Evolutionary conservation across 2,113 vertebrate genomes (phyloP).

Genomic region (Pteruthius melanotis): DNA sequence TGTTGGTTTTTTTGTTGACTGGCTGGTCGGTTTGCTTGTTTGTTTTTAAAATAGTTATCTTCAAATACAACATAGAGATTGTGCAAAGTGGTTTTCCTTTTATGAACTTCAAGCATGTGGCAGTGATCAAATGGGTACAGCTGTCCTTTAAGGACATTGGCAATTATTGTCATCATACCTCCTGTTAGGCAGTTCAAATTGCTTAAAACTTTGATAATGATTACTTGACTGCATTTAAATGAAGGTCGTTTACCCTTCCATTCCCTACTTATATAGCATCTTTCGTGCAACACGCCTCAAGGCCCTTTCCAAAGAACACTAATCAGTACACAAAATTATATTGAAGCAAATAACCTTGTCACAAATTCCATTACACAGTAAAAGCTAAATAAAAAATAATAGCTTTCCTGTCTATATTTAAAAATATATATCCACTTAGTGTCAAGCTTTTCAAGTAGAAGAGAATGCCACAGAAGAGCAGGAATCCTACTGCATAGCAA

Average conservation of each 20-base stretch:
- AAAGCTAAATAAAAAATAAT: constrained; percentile 82
- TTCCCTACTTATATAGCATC: constrained; percentile 60
- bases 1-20: neutral
- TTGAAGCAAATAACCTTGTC: constrained; percentile 79
- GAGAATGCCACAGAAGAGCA: constrained; percentile 50
- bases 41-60: neutral
- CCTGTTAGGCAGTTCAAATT: constrained; percentile 73
- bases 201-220: constrained; percentile 78
- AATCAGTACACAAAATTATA: constrained; percentile 79
- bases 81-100: constrained; percentile 45
- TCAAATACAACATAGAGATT: constrained; percentile 7
- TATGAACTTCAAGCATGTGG: constrained; percentile 56
- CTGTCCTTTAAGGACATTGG: constrained; percentile 66
- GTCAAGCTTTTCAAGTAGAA: constrained; percentile 71
- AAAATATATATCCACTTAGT: constrained; percentile 78
- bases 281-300: constrained; percentile 63
- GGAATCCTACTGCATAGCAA: neutral
- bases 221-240: constrained; percentile 75
- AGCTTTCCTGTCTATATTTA: constrained; percentile 75
- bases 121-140: constrained; percentile 66
- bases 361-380: constrained; percentile 78
- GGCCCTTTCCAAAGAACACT: constrained; percentile 75
- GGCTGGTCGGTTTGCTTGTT: neutral
- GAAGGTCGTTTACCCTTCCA: constrained; percentile 67
- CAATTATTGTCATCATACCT: constrained; percentile 72